Evolutionary conservation across 2,888 invertebrate species (phyloP).

Genomic region (Mimas tiliae): DNA sequence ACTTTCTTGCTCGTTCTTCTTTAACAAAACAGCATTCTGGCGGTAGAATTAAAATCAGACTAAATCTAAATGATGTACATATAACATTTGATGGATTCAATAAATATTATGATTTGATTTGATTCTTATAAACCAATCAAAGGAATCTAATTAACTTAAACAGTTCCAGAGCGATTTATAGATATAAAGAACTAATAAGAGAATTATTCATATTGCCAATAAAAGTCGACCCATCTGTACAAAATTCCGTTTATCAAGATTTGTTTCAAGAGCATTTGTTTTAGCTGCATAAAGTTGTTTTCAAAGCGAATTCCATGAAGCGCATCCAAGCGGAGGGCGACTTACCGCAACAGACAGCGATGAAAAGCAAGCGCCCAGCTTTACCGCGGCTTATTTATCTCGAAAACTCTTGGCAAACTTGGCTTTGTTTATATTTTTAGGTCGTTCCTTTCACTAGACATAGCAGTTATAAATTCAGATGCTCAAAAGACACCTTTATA

Average conservation of each 20-base stretch:
- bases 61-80: too few species aligned
- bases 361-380: constrained; percentile 11
- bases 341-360: constrained; percentile 8
- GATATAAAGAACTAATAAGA: too few species aligned
- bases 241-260: neutral
- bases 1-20: too few species aligned
- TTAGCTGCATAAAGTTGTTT: constrained; percentile 2
- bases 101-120: too few species aligned
- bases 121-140: too few species aligned
- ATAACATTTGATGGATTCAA: too few species aligned
- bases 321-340: neutral
- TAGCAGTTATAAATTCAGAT: too few species aligned
- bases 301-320: neutral
- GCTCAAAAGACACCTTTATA: too few species aligned
- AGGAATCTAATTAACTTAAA: too few species aligned
- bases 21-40: too few species aligned
- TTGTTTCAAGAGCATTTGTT: neutral
- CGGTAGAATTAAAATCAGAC: too few species aligned
- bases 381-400: constrained; percentile 16
- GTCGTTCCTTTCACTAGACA: neutral
- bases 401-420: constrained; percentile 18
- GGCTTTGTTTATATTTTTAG: constrained; percentile 9
- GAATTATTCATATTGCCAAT: neutral
- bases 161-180: too few species aligned
- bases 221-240: neutral